Base-by-base conservation (phyloP, 35 echinoderm and acorn worm species). In the Apostichopus parvimensis region DNA sequence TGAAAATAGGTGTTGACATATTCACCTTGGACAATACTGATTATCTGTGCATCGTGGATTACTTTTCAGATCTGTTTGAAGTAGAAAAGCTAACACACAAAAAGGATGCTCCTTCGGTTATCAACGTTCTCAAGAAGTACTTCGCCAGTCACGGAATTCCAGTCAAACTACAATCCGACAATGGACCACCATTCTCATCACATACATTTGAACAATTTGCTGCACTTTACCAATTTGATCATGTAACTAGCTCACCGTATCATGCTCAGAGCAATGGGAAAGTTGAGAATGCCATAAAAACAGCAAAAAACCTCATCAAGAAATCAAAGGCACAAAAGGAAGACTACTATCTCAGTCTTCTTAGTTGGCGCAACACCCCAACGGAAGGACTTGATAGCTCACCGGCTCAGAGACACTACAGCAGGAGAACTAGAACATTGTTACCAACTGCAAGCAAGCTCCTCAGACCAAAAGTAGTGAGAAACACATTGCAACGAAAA, bases 21-120 rank as follows among this genome's bases (percentile, higher is more conserved):
- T 93, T 93, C 25, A 93, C 92, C 6, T 57, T 90, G 10, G 71
- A 77, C 9, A 68, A 82, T 54, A 76, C 53, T 15, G 92, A 93
- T 64, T 93, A 93, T 28, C 68, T 89, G 17, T 87, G 60, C 53
- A 93, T 85, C 1, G 85, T 89, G 4, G 92, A 93, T 72, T 92
- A 92, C 45, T 92, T 73, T 54, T 66, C 78, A 91, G 90, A 96
- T 79, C 88, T 52, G 13, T 94, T 96, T 60, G 95, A 96, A 56
- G 73, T 92, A 12, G 59, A 71, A 10, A 87, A 59, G 13, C 81
- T 92, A 1, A 15, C 79, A 12, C 45, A 75, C 9, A 92, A 89
- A 10, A 93, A 87, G 60, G 86, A 82, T 56, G 77, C 93, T 26
- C 20, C 25, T 13, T 53, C 77, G 1, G 34, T 91, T 25, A 83